Evolutionary conservation across 2,888 invertebrate species (phyloP).

Genomic region (Macrosiphum euphorbiae): DNA sequence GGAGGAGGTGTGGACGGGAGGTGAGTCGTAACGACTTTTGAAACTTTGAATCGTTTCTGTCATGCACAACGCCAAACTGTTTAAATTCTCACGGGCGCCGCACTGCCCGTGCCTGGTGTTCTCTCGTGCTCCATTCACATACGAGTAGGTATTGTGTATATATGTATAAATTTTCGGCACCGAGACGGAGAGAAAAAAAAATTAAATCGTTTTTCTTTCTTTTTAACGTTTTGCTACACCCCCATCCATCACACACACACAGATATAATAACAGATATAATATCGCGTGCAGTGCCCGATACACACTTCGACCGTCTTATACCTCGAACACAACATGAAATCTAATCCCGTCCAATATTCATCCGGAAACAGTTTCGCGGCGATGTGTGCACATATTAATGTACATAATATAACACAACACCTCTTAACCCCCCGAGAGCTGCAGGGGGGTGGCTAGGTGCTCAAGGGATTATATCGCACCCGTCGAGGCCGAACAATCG

Average conservation of each 20-base stretch:
- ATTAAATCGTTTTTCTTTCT: constrained; percentile 29
- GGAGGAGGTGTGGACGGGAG: not conserved
- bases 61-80: constrained; percentile 65
- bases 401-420: not conserved
- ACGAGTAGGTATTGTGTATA: not conserved
- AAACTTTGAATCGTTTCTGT: constrained; percentile 64
- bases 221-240: not conserved
- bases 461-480: not conserved
- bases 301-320: not conserved
- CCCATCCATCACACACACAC: not conserved
- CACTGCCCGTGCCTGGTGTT: constrained; percentile 52
- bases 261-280: too few species aligned
- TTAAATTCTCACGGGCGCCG: constrained; percentile 61
- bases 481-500: constrained; percentile 22
- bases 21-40: constrained; percentile 57
- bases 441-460: not conserved
- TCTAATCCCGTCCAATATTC: constrained; percentile 44
- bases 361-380: constrained; percentile 10
- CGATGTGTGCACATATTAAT: not conserved
- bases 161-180: not conserved
- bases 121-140: constrained; percentile 10
- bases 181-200: not conserved
- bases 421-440: too few species aligned
- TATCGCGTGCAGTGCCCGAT: not conserved
- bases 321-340: not conserved